Base-by-base conservation (phyloP, 2,888 invertebrate genomes). In the Tenthredo notha region DNA sequence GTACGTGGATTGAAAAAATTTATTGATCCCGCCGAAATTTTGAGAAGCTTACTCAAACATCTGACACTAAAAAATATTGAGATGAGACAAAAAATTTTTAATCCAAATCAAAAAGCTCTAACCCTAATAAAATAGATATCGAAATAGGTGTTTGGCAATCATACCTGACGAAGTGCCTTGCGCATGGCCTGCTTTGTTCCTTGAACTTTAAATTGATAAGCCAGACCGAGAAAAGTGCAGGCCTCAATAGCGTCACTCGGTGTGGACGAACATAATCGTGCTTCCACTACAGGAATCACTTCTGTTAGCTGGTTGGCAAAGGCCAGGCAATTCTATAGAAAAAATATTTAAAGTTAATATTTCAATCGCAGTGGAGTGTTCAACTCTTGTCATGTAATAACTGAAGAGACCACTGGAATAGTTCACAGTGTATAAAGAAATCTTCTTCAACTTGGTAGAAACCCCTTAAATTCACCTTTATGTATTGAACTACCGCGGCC, bases 201-300 rank as follows among this genome's bases (percentile, higher is more conserved):
- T 86, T 96, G 95, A n/a, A 98, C 95, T 84, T 96, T 96, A 90
- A 98, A 98, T 87, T 97, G 95, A 90, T 96, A 96, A 0, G 97
- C 97, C 0, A 96, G 95, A 0, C 97, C 97, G 89, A 99, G 97
- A 92, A 98, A 98, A 86, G 97, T 96, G 40, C 99, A 97, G 0
- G 98, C 97, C 92, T 98, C 99, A 84, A 96, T 95, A 18, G 98
- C 97, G 92, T 98, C 98, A 0, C 97, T 95, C 5, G 96, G 95
- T 86, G 95, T 95, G 87, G 96, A 95, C 0, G 97, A 96, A 92
- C 96, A 95, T 15, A 98, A 94, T 90, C 98, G 94, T 29, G 96
- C 95, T 88, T 96, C 96, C 85, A 98, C 96, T n/a, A 96, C 93
- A 0, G 95, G 95, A 85, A 97, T 93, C 9, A 95, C 94, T 21